Conservation (phyloP, 2,888 invertebrate genomes). For the Cataglyphis cursor region DNA sequence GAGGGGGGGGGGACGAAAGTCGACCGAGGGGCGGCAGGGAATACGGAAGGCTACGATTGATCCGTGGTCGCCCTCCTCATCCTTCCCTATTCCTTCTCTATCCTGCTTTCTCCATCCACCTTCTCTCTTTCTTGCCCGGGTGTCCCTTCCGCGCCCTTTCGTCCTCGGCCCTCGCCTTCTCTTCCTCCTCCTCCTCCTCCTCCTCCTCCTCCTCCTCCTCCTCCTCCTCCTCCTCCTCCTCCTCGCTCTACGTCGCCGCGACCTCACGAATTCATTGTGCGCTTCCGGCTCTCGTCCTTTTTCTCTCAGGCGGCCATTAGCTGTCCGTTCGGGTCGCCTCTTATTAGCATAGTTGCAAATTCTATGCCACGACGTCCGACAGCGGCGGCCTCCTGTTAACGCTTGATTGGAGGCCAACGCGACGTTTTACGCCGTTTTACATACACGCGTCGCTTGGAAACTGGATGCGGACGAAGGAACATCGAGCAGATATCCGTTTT, state of each 20-base stretch:
- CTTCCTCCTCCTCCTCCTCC: conserved; percentile 57
- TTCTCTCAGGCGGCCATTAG: conserved; percentile 72
- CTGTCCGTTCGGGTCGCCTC: conserved; percentile 77
- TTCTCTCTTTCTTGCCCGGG: conserved; percentile 67
- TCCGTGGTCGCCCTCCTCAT: conserved; percentile 82
- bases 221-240: conserved; percentile 59
- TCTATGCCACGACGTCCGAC: conserved; percentile 75
- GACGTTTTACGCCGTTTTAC: conserved; percentile 72
- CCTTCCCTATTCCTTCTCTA: conserved; percentile 58
- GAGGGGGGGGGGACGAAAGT: conserved; percentile 80
- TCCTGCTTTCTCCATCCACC: conserved; percentile 60
- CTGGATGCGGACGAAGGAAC: conserved; percentile 23
- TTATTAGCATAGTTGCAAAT: conserved; percentile 79
- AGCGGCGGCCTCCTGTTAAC: conserved; percentile 68
- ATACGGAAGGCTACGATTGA: conserved; percentile 85
- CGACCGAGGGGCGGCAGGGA: conserved; percentile 83
- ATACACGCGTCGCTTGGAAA: conserved; percentile 48
- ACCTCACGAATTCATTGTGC: conserved; percentile 83
- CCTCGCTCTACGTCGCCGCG: conserved; percentile 73
- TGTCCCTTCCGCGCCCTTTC: conserved; percentile 63
- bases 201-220: conserved; percentile 49
- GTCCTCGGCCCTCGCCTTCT: conserved; percentile 59
- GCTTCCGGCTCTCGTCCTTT: conserved; percentile 77
- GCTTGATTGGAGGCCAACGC: conserved; percentile 71
- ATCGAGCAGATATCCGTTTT: conserved; percentile 12